Evolutionary conservation across 53 echinoderm and acorn worm genomes (phyloP).

Genomic region (Temnopleurus reevesii): DNA sequence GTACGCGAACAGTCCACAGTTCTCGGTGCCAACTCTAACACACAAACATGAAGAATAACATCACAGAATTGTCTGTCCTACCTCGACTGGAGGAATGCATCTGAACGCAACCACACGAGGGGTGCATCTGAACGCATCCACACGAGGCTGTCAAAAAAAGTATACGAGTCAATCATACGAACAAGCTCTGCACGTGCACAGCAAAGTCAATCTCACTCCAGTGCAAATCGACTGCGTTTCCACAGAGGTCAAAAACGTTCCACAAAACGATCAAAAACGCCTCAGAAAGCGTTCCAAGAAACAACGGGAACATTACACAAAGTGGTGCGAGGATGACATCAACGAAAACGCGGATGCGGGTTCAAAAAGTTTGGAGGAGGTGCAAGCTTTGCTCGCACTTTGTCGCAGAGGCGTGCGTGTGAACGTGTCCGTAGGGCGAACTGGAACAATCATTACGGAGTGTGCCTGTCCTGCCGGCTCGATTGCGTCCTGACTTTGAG

Average conservation of each 20-base stretch:
- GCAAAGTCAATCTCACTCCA: neutral
- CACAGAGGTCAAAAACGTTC: neutral
- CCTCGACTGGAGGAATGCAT: neutral
- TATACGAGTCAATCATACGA: neutral
- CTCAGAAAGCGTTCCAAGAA: neutral
- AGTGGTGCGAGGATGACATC: neutral
- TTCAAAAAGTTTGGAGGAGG: neutral
- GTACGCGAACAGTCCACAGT: neutral
- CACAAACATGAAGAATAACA: conserved; percentile 8
- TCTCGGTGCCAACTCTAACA: conserved; percentile 1
- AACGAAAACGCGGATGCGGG: neutral
- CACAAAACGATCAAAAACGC: neutral
- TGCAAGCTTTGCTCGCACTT: neutral
- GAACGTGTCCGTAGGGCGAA: neutral
- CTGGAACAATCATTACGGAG: conserved; percentile 6
- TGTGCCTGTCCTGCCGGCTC: conserved; percentile 36
- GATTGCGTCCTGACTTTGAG: conserved; percentile 73
- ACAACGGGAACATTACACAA: too few species aligned
- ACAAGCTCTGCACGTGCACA: neutral
- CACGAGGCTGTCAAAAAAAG: conserved; percentile 2
- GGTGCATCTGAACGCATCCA: neutral
- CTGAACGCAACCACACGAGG: neutral
- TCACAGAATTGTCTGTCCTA: neutral
- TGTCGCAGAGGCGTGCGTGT: conserved; percentile 15
- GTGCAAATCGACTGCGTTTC: neutral